Evolutionary conservation across 2,113 vertebrate species (phyloP).

Genomic region (Brachyistius frenatus): DNA sequence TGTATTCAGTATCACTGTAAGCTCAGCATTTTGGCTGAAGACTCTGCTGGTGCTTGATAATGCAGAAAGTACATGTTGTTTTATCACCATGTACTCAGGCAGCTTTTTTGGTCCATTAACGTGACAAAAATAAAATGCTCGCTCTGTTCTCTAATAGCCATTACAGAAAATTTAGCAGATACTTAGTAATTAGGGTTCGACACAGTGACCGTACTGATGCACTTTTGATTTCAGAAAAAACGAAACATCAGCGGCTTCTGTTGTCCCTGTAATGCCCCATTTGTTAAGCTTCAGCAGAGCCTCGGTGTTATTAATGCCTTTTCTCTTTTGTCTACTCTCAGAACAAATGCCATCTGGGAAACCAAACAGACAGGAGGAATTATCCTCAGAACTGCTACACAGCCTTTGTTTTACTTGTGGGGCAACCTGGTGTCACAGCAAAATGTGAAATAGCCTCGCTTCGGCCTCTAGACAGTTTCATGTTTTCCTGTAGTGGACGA

Average conservation of each 20-base stretch:
- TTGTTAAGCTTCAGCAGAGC: constrained; percentile 29
- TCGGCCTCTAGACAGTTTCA: no score
- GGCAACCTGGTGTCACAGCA: no score
- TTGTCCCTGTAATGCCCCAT: constrained; percentile 14
- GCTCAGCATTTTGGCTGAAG: no score
- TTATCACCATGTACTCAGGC: neutral
- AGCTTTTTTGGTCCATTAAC: neutral
- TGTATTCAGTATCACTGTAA: neutral
- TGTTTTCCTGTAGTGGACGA: no score
- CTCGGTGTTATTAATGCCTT: constrained; percentile 12
- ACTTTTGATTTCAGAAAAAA: neutral
- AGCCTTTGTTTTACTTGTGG: neutral
- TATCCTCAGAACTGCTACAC: constrained; percentile 3
- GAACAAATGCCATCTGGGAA: constrained; percentile 40
- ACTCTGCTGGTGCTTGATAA: no score
- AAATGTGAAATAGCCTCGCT: no score
- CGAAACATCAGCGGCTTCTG: neutral
- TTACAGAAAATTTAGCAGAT: neutral
- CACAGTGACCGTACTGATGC: neutral
- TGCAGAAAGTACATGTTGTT: neutral
- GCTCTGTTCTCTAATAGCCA: no score
- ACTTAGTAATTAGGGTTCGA: neutral
- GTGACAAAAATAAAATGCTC: neutral
- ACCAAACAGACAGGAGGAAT: constrained; percentile 21
- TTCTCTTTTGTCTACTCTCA: constrained; percentile 16